phyloP scores from a whole-genome alignment of 2,888 invertebrate genomes.

The Stratiomys singularior region DNA sequence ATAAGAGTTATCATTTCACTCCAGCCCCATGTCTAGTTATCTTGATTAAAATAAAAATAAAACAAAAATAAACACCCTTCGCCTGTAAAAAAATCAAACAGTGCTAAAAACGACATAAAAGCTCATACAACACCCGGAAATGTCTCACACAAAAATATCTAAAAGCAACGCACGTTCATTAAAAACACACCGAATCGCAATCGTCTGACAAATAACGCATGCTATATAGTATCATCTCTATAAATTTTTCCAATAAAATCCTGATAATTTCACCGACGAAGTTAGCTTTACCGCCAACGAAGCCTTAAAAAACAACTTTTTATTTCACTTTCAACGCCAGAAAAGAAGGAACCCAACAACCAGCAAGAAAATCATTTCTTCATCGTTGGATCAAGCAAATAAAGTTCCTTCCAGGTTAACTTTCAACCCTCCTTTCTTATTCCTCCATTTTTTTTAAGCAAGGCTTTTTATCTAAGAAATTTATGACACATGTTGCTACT shows the following conservation, averaged over 20 bases:
- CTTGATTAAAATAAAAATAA: too few species aligned
- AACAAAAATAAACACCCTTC: too few species aligned
- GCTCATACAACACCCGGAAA: too few species aligned
- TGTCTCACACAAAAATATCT: too few species aligned
- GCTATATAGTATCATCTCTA: not conserved
- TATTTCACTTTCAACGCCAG: not conserved
- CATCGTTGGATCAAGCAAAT: slow-evolving; percentile 4
- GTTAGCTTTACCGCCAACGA: not conserved
- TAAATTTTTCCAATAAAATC: not conserved
- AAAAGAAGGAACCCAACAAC: not conserved
- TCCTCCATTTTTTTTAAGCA: slow-evolving; percentile 11
- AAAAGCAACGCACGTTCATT: not conserved
- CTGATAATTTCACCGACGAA: not conserved
- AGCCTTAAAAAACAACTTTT: not conserved
- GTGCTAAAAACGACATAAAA: too few species aligned
- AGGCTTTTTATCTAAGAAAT: slow-evolving; percentile 31
- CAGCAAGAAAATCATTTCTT: not conserved
- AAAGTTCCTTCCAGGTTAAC: not conserved
- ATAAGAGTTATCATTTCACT: too few species aligned
- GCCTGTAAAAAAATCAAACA: too few species aligned
- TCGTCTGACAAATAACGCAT: not conserved
- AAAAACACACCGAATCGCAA: not conserved
- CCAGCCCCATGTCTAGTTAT: too few species aligned
- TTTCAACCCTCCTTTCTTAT: not conserved
- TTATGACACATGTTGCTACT: slow-evolving; percentile 44